Evolutionary conservation across 2,113 vertebrate species (phyloP).

Genomic region (Isurus oxyrinchus): DNA sequence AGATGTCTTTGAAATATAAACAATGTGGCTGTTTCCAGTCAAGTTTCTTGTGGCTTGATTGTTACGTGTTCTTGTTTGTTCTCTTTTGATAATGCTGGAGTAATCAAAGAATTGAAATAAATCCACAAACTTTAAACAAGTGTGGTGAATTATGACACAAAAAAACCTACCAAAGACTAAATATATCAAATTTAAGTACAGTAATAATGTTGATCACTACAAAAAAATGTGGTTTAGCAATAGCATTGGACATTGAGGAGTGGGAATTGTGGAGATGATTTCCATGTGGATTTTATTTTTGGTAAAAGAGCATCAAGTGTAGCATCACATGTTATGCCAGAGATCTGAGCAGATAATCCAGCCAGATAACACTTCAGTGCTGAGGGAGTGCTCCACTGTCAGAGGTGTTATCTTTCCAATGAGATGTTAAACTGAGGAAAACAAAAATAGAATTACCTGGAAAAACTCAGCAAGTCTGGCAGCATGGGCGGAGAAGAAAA

Average conservation of each 20-base stretch:
- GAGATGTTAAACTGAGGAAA: not conserved
- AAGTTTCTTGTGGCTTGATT: not conserved
- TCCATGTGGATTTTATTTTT: not conserved
- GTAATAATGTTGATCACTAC: not conserved
- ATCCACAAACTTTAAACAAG: conserved; percentile 10
- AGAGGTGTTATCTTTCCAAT: not conserved
- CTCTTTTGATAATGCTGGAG: not conserved
- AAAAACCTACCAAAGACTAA: not conserved
- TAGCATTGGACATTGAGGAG: not conserved
- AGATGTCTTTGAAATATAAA: conserved; percentile 17
- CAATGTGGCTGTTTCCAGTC: not conserved
- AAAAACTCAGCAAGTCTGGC: too few relatives aligned
- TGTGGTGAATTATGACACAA: not conserved
- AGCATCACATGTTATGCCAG: not conserved
- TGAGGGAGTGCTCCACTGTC: not conserved
- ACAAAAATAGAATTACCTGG: too few relatives aligned
- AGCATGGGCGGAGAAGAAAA: too few relatives aligned
- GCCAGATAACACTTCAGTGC: not conserved
- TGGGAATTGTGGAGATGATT: not conserved
- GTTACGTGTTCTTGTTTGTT: not conserved
- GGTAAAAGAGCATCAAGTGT: not conserved
- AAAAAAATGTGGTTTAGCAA: not conserved
- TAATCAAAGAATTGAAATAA: conserved; percentile 10
- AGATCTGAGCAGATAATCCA: not conserved
- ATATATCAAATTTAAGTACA: not conserved